Evolutionary conservation across 2,797 vertebrate genomes (phyloP).

Genomic region (Threskiornis aethiopicus): DNA sequence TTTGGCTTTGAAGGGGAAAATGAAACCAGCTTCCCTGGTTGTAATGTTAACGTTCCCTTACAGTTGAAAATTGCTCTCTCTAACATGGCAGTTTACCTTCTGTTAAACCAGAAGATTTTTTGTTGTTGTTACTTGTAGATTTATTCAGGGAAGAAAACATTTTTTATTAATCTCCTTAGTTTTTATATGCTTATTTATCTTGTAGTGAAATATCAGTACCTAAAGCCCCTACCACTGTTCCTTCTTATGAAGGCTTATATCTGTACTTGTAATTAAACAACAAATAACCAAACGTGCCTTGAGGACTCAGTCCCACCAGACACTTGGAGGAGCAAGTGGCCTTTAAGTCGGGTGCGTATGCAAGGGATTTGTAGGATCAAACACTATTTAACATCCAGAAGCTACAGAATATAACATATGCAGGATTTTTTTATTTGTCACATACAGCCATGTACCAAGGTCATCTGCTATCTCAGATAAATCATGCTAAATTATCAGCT

Average conservation of each 20-base stretch:
- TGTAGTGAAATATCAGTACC: not conserved
- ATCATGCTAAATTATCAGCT: not conserved
- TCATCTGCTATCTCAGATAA: not conserved
- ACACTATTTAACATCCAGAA: not conserved
- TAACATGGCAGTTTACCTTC: not conserved
- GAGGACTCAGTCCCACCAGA: not conserved
- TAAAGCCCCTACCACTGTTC: not conserved
- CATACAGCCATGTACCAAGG: not conserved
- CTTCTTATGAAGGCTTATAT: not conserved
- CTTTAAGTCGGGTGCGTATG: not conserved
- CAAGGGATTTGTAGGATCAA: not conserved
- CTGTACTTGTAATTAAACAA: not conserved
- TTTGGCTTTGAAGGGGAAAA: conserved; percentile 18
- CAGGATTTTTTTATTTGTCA: not conserved
- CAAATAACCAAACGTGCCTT: not conserved
- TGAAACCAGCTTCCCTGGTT: not conserved
- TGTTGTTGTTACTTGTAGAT: not conserved
- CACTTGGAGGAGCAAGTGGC: not conserved
- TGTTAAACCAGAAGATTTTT: not conserved
- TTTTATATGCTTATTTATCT: not conserved
- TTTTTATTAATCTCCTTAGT: not conserved
- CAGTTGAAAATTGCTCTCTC: not conserved
- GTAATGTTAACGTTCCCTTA: not conserved
- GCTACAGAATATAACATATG: not conserved
- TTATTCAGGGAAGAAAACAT: not conserved